phyloP scores from a whole-genome alignment of 2,113 vertebrate genomes.

The Ginglymostoma cirratum region DNA sequence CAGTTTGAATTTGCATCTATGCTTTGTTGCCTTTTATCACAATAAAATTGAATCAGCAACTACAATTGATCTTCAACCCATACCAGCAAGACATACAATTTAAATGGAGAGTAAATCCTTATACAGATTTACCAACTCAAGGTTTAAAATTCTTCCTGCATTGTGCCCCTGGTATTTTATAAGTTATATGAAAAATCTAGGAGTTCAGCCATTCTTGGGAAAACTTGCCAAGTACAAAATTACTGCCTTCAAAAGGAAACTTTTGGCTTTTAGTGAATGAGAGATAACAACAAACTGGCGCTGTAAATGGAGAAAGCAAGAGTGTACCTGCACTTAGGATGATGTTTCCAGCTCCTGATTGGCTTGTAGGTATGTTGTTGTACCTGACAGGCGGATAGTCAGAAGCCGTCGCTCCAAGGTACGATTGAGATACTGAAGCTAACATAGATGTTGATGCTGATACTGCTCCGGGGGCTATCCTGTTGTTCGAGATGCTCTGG shows the following conservation, averaged over 20 bases:
- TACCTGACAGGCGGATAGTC: constrained; percentile 41
- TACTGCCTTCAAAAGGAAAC: not conserved
- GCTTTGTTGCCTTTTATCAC: not conserved
- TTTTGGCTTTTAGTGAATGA: constrained; percentile 9
- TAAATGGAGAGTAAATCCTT: not conserved
- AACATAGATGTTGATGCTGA: constrained; percentile 41
- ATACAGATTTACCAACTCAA: not conserved
- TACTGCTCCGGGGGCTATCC: constrained; percentile 53
- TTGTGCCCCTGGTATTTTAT: not conserved
- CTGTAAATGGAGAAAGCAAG: not conserved
- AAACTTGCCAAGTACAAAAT: constrained; percentile 17
- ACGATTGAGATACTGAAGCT: constrained; percentile 41
- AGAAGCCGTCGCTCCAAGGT: constrained; percentile 42
- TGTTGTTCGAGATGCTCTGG: constrained; percentile 64
- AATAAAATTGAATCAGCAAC: constrained; percentile 9
- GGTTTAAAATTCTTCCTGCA: not conserved
- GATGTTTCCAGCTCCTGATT: constrained; percentile 30
- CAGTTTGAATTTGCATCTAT: not conserved
- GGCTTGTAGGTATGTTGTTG: constrained; percentile 45
- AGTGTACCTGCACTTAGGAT: constrained; percentile 7
- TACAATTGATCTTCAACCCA: not conserved
- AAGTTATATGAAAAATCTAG: not conserved
- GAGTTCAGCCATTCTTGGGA: not conserved
- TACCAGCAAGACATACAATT: not conserved
- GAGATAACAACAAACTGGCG: not conserved